phyloP scores from a whole-genome alignment of 2,113 vertebrate species.

The Myotis davidii region DNA sequence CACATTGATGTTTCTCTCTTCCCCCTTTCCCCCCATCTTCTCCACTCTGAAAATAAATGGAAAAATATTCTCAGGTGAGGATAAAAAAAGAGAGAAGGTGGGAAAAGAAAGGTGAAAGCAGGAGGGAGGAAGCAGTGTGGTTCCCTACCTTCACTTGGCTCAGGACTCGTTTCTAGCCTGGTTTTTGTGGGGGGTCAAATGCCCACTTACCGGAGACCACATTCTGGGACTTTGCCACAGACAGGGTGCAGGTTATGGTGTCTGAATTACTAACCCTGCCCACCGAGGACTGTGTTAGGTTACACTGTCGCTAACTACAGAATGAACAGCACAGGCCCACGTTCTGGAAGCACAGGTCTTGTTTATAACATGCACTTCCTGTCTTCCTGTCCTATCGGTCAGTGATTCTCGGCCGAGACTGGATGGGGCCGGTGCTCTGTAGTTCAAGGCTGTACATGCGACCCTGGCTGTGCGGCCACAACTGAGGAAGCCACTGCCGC shows the following conservation, averaged over 20 bases:
- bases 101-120: not conserved
- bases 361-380: not conserved
- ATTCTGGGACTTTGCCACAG: not conserved
- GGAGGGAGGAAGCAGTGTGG: not conserved
- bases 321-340: not conserved
- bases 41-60: too few relatives aligned
- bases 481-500: accelerated
- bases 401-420: not conserved
- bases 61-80: too few relatives aligned
- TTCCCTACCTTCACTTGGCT: not conserved
- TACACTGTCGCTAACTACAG: not conserved
- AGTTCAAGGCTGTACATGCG: not conserved
- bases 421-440: not conserved
- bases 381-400: not conserved
- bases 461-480: not conserved
- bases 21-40: too few relatives aligned
- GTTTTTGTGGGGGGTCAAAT: too few relatives aligned
- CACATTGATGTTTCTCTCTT: too few relatives aligned
- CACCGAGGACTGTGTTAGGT: not conserved
- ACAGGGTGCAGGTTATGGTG: not conserved
- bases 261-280: not conserved
- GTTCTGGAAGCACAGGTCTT: not conserved
- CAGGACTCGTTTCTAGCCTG: not conserved
- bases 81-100: not conserved
- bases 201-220: not conserved